Evolutionary conservation across 2,888 invertebrate species (phyloP).

Genomic region (Desoria tigrina): DNA sequence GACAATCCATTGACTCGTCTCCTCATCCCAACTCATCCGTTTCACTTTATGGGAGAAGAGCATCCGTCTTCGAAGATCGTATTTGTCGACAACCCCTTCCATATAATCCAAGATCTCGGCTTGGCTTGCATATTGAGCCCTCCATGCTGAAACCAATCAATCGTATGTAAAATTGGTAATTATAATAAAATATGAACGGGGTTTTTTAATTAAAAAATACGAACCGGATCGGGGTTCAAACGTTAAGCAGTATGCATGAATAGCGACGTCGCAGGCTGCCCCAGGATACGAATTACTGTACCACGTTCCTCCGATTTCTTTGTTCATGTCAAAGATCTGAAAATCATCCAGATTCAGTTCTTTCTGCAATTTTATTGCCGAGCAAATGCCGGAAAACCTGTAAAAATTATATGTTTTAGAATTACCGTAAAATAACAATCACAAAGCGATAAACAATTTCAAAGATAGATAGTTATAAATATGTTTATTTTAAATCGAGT

Average conservation of each 20-base stretch:
- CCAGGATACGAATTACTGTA: not conserved
- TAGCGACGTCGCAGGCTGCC: not conserved
- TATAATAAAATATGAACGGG: too few species aligned
- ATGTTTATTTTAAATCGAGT: too few species aligned
- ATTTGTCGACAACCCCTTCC: constrained; percentile 3
- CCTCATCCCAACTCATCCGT: constrained; percentile 14
- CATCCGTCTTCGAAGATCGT: constrained; percentile 8
- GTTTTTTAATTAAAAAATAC: too few species aligned
- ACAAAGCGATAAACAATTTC: too few species aligned
- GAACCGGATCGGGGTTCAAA: not conserved
- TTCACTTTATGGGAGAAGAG: constrained; percentile 5
- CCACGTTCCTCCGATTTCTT: constrained; percentile 2
- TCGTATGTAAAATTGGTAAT: not conserved
- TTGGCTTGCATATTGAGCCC: constrained; percentile 8
- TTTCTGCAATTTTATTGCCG: constrained; percentile 11
- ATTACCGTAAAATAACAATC: too few species aligned
- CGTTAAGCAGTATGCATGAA: not conserved
- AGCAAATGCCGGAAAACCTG: constrained; percentile 13
- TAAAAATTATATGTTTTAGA: too few species aligned
- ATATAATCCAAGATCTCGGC: constrained; percentile 16
- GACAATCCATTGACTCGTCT: constrained; percentile 9
- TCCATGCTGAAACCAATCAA: constrained; percentile 16
- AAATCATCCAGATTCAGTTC: not conserved
- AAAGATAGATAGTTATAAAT: too few species aligned
- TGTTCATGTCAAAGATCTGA: constrained; percentile 4